phyloP scores from a whole-genome alignment of 1,140 invertebrate genomes.

The Drosophila bifasciata region DNA sequence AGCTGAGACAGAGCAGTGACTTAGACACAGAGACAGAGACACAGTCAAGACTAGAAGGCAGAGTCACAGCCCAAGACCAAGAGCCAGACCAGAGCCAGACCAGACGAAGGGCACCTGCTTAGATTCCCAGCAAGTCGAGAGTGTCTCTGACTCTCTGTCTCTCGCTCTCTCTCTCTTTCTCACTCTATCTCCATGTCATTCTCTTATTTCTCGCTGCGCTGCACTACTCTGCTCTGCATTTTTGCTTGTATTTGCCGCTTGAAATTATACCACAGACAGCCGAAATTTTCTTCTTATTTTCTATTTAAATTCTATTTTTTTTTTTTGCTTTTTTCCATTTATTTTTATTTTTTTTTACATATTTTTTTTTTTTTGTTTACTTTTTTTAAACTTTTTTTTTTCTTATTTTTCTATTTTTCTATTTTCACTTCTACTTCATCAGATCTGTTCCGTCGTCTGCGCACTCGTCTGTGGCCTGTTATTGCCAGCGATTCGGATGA shows the following conservation, averaged over 20 bases:
- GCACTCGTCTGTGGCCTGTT: constrained; percentile 61
- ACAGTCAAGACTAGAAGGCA: constrained; percentile 20
- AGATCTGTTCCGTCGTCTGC: constrained; percentile 76
- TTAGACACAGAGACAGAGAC: background rate
- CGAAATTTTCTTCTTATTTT: constrained; percentile 6
- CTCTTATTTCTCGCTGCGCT: constrained; percentile 13
- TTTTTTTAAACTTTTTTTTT: no score
- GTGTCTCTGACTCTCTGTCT: no score
- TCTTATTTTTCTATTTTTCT: constrained; percentile 8
- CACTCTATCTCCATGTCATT: constrained; percentile 31
- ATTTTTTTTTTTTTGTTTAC: no score
- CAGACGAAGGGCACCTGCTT: constrained; percentile 55
- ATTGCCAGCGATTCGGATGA: constrained; percentile 28
- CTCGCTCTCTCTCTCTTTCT: no score
- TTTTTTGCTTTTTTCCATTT: no score
- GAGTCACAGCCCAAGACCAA: constrained; percentile 9
- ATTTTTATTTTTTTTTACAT: no score
- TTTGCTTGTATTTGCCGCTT: constrained; percentile 36
- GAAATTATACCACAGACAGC: constrained; percentile 53
- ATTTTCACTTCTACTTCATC: constrained; percentile 7
- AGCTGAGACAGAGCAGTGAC: no score
- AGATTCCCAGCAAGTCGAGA: constrained; percentile 48
- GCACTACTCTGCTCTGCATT: background rate
- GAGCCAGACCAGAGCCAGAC: constrained; percentile 4
- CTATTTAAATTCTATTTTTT: no score